Conservation (phyloP, 2,797 vertebrate genomes). For the Oreochromis grahami region DNA sequence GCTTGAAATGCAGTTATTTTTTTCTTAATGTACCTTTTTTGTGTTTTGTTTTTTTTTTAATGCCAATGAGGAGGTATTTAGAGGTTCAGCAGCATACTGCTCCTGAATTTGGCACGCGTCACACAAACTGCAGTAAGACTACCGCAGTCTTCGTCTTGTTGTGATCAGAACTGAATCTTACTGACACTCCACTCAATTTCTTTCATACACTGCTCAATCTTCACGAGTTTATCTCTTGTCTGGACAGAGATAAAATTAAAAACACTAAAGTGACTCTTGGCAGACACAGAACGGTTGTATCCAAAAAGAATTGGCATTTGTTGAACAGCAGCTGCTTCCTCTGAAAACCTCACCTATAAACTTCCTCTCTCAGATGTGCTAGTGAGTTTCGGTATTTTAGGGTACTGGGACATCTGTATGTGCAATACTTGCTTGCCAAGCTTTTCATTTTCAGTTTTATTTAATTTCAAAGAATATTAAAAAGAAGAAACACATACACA, state of each 20-base stretch:
- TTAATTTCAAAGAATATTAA: slow-evolving; percentile 66
- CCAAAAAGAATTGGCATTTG: neutral
- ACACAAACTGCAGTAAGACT: neutral
- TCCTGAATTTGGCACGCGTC: neutral
- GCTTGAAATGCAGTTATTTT: slow-evolving; percentile 13
- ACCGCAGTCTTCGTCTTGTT: neutral
- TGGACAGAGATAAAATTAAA: neutral
- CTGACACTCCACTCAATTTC: slow-evolving; percentile 21
- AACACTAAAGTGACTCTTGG: neutral
- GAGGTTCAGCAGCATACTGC: slow-evolving; percentile 20
- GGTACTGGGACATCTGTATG: slow-evolving; percentile 81
- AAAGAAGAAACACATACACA: neutral
- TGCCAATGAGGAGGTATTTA: slow-evolving; percentile 45
- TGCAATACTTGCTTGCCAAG: slow-evolving; percentile 91
- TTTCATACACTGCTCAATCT: neutral
- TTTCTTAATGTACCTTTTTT: slow-evolving; percentile 1
- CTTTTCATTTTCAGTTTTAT: slow-evolving; percentile 66
- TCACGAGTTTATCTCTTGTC: neutral
- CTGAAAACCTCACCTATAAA: slow-evolving; percentile 22
- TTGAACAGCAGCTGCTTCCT: slow-evolving; percentile 33
- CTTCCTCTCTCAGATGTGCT: slow-evolving; percentile 70
- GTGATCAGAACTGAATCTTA: slow-evolving; percentile 5
- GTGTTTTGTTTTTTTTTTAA: slow-evolving; percentile 1
- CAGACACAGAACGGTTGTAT: neutral
- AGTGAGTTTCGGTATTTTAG: slow-evolving; percentile 66